Evolutionary conservation across 2,888 invertebrate genomes (phyloP).

Genomic region (Schrankia costaestrigalis): DNA sequence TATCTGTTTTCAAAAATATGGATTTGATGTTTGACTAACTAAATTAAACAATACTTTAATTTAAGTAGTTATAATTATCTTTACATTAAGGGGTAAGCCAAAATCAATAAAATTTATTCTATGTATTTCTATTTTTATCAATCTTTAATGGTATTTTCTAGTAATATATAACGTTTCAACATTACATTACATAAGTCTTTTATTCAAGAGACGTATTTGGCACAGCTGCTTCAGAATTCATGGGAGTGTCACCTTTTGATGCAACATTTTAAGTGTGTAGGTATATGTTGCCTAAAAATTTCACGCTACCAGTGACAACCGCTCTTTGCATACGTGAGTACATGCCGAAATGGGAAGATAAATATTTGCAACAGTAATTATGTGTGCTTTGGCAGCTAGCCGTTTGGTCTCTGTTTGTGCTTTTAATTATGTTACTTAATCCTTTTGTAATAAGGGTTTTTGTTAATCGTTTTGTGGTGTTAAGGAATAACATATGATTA

Average conservation of each 20-base stretch:
- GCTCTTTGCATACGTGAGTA: slow-evolving; percentile 42
- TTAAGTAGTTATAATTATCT: no score
- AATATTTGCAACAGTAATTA: slow-evolving; percentile 57
- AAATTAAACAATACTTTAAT: neutral
- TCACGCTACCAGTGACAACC: slow-evolving; percentile 15
- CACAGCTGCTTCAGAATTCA: slow-evolving; percentile 35
- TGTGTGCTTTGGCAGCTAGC: slow-evolving; percentile 38
- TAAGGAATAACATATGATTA: no score
- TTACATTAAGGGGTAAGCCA: no score
- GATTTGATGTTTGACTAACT: no score
- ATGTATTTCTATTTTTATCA: no score
- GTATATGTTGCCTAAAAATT: slow-evolving; percentile 36
- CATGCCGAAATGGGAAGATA: slow-evolving; percentile 43
- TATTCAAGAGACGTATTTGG: slow-evolving; percentile 37
- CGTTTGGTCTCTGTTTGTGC: slow-evolving; percentile 25
- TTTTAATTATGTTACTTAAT: slow-evolving; percentile 16
- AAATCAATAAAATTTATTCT: no score
- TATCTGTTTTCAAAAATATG: no score
- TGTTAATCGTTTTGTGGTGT: slow-evolving; percentile 1
- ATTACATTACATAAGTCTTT: no score
- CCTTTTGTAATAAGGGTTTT: slow-evolving; percentile 14
- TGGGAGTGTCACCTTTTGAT: slow-evolving; percentile 16
- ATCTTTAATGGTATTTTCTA: no score
- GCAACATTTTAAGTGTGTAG: slow-evolving; percentile 13
- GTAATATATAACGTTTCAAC: no score